phyloP scores from a whole-genome alignment of 2,888 invertebrate genomes.

The Eustalomyia histrio region DNA sequence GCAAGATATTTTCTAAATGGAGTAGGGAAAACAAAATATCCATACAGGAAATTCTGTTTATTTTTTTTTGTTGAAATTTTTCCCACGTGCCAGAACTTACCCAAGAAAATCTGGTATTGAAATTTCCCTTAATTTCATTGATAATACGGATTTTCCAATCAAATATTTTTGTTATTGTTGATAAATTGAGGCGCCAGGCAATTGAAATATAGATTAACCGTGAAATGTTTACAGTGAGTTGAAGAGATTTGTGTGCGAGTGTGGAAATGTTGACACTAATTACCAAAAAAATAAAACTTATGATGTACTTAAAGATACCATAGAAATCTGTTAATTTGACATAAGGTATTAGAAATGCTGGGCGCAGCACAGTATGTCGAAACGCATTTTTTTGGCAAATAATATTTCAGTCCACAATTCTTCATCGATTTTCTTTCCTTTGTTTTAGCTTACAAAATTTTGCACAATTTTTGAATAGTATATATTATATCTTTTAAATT shows the following conservation, averaged over 20 bases:
- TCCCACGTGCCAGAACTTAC: constrained; percentile 24
- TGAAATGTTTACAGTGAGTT: constrained; percentile 27
- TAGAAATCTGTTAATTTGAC: not conserved
- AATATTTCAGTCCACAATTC: no score
- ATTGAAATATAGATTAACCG: constrained; percentile 15
- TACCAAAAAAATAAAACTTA: constrained; percentile 7
- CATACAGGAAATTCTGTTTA: constrained; percentile 49
- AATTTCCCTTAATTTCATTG: constrained; percentile 35
- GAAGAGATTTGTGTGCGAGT: not conserved
- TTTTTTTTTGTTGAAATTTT: constrained; percentile 14
- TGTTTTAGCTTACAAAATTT: no score
- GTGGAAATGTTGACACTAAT: constrained; percentile 42
- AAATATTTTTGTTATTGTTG: constrained; percentile 18
- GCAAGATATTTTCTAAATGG: constrained; percentile 12
- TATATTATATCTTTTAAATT: no score
- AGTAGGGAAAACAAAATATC: constrained; percentile 29
- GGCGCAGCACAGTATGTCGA: no score
- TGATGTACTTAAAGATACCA: not conserved
- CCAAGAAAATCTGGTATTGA: constrained; percentile 27
- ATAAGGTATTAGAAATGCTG: not conserved
- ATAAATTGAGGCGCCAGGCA: constrained; percentile 25
- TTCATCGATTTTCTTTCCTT: no score
- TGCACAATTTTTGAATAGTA: no score
- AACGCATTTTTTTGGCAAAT: no score
- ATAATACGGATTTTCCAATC: constrained; percentile 30